A percentile compares a stretch with the other conserved stretches of the same genome.
These are phyloP conservation scores for Erythrolamprus reginae DNA, from an alignment of 2,113 vertebrate genomes.

Conservation along the genomic window DNA sequence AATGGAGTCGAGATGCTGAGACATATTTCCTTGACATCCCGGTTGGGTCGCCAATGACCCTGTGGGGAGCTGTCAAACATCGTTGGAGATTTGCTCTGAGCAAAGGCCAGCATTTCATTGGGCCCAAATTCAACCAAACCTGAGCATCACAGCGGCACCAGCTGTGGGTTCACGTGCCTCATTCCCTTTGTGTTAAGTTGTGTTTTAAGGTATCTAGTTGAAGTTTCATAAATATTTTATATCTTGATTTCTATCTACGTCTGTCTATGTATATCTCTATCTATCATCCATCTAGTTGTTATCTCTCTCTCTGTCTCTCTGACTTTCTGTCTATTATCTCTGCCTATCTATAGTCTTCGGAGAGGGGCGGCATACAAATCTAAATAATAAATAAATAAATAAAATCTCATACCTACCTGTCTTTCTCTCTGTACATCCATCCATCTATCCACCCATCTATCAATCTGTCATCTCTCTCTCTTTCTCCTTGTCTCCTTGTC, in stretches of 20 bases:
- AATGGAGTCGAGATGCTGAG: constrained; percentile 52
- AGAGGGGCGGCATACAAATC: too few species aligned
- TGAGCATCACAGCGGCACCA: not conserved
- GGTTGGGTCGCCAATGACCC: constrained; percentile 37
- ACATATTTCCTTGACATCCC: constrained; percentile 51
- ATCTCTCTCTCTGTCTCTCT: too few species aligned
- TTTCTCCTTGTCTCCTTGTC: too few species aligned
- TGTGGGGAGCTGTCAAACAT: constrained; percentile 30
- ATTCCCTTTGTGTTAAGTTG: not conserved
- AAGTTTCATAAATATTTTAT: not conserved
- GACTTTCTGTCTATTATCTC: too few species aligned
- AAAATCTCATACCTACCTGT: too few species aligned
- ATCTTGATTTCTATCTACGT: not conserved
- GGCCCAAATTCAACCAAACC: constrained; percentile 37
- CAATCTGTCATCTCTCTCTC: too few species aligned
- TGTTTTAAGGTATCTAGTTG: not conserved
- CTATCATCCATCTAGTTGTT: too few species aligned
- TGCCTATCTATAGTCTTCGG: too few species aligned
- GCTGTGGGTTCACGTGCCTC: fast-evolving
- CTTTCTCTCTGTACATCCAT: too few species aligned
- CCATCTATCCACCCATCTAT: too few species aligned
- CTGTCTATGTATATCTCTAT: not conserved
- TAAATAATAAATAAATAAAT: too few species aligned
- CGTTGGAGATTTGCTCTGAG: constrained; percentile 40
- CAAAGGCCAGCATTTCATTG: constrained; percentile 30